Evolutionary conservation across 2,888 invertebrate species (phyloP), one percentile per base, ranked within the genome.

Genomic region (Orchesellides sinensis): DNA sequence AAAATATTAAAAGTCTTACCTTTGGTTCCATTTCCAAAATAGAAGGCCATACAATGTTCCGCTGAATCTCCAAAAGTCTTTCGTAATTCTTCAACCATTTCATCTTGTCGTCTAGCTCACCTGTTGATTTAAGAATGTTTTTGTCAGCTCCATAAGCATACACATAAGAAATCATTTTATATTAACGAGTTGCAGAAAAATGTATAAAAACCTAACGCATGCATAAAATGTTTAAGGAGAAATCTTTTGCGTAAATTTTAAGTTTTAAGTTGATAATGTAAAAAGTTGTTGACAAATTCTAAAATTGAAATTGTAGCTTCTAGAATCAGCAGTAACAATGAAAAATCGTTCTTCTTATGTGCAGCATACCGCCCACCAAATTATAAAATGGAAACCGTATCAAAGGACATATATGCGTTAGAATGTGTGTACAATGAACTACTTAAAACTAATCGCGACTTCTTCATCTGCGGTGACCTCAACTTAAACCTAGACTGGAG

Each of bases 81-180:
- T 93, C 93, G 89, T 92, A 93, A 89, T 93, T 93, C 89, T 93
- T 93, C 79, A 93, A 89, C 93, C 93, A 93, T 88, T 92, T 92
- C 91, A 93, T 93, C 88, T 93, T 93, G 87, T 93, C 93, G 89
- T 93, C 93, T 75, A 93, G 90, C 85, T 92, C 92, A 83, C 92
- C 92, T 92, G 89, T 69, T 84, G 84, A 84, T 70, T 45, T 54
- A 47, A 49, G 81, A 68, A 45, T 49, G 72, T 25, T 54, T 56
- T 65, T 29, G 12, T 21, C 27, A 25, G 21, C 23, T 5, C 23
- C 47, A 63, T n/a, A n/a, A n/a, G n/a, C 21, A 47, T 49, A 73
- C 27, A 19, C n/a, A 23, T 17, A 6, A 6, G 17, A 17, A 8
- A 21, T n/a, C 21, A 52, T 12, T 52, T 52, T 17, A 52, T 8